Evolutionary conservation across 2,888 invertebrate species (phyloP).

Genomic region (Euphydryas editha): DNA sequence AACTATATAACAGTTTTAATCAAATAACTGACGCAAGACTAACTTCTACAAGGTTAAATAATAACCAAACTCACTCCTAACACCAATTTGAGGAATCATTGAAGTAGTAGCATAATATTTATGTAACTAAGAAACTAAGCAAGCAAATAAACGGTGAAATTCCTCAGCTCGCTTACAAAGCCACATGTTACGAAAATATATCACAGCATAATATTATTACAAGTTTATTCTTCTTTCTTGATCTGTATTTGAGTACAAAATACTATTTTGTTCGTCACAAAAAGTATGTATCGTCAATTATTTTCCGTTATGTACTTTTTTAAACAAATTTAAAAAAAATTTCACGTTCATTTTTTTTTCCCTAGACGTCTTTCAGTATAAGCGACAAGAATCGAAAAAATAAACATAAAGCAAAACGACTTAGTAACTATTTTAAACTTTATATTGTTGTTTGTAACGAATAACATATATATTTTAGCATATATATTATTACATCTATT

Average conservation of each 20-base stretch:
- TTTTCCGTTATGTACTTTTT: too few species aligned
- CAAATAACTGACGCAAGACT: background rate
- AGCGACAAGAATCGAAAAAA: too few species aligned
- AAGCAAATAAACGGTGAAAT: conserved; percentile 7
- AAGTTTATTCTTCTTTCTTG: background rate
- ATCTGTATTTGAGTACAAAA: background rate
- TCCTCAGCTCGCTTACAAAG: conserved; percentile 2
- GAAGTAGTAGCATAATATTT: conserved; percentile 21
- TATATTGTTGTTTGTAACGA: too few species aligned
- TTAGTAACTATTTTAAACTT: too few species aligned
- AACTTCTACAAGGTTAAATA: conserved; percentile 7
- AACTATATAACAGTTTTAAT: background rate
- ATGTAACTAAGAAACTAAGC: conserved; percentile 2
- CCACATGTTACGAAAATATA: background rate
- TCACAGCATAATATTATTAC: background rate
- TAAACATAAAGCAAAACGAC: too few species aligned
- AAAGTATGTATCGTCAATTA: too few species aligned
- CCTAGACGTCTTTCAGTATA: too few species aligned
- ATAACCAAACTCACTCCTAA: conserved; percentile 5
- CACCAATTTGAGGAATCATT: conserved; percentile 1
- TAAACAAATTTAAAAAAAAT: too few species aligned
- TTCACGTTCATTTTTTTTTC: too few species aligned
- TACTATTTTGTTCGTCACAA: too few species aligned
- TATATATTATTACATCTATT: too few species aligned
- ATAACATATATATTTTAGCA: too few species aligned